Evolutionary conservation across 2,888 invertebrate genomes (phyloP).

Genomic region (Liodrosophila aerea): DNA sequence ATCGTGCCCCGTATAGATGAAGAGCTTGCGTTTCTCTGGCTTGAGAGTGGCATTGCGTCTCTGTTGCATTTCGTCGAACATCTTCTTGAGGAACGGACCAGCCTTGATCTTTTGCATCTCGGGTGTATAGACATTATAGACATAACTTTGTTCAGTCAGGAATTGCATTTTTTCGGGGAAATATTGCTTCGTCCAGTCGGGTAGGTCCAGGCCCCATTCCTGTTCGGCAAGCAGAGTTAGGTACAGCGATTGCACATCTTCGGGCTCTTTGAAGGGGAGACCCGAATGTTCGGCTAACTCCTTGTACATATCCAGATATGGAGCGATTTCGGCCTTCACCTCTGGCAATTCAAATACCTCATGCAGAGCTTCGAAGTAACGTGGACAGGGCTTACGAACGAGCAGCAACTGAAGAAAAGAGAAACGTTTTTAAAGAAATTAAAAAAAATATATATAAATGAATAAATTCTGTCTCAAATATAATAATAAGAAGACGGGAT

Average conservation of each 20-base stretch:
- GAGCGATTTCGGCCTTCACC: constrained; percentile 83
- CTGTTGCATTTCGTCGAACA: constrained; percentile 85
- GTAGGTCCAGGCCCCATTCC: constrained; percentile 84
- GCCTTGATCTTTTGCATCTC: constrained; percentile 86
- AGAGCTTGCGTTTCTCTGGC: constrained; percentile 84
- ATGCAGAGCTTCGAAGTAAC: constrained; percentile 84
- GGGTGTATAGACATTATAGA: constrained; percentile 85
- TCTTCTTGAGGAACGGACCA: constrained; percentile 86
- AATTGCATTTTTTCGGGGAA: constrained; percentile 85
- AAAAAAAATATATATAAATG: not conserved
- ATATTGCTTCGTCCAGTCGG: constrained; percentile 85
- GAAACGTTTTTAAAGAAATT: not conserved
- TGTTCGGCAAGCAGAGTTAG: constrained; percentile 86
- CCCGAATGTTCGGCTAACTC: constrained; percentile 84
- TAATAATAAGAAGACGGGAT: too few species aligned
- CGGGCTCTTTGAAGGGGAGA: constrained; percentile 84
- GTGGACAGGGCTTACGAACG: constrained; percentile 86
- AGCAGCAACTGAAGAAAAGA: constrained; percentile 84
- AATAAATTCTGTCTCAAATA: not conserved
- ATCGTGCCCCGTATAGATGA: constrained; percentile 89
- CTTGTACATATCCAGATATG: constrained; percentile 83
- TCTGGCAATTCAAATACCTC: constrained; percentile 82
- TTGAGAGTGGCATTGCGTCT: constrained; percentile 82
- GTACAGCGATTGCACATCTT: constrained; percentile 86
- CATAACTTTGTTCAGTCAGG: constrained; percentile 84